These are phyloP conservation scores for Zeugodacus cucurbitae DNA, from an alignment of 1,140 invertebrate species.

Conservation along the genomic window DNA sequence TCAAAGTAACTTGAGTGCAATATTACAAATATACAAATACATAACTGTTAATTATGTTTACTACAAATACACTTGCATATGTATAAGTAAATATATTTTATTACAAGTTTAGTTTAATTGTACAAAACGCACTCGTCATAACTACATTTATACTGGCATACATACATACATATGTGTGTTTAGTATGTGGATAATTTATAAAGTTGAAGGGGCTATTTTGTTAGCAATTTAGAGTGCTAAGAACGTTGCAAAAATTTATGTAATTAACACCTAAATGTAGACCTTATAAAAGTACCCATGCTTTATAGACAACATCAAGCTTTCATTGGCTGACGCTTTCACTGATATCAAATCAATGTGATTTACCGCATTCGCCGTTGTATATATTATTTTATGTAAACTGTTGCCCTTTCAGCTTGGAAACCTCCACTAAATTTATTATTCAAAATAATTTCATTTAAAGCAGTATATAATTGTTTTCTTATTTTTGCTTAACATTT, in stretches of 20 bases:
- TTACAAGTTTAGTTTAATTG: neutral
- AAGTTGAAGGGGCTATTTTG: constrained; percentile 14
- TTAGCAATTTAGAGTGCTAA: neutral
- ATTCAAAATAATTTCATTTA: too few species aligned
- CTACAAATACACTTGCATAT: neutral
- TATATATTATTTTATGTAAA: too few species aligned
- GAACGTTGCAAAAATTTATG: neutral
- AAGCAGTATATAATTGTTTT: too few species aligned
- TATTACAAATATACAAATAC: neutral
- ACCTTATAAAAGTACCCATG: neutral
- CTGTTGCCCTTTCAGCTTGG: neutral
- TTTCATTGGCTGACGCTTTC: too few species aligned
- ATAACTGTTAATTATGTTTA: constrained; percentile 2
- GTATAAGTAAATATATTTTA: neutral
- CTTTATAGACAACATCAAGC: too few species aligned
- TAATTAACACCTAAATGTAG: neutral
- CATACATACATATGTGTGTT: neutral
- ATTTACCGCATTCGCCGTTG: too few species aligned
- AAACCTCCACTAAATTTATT: neutral
- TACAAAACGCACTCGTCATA: neutral
- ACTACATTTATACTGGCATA: neutral
- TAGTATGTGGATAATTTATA: neutral
- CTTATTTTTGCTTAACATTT: too few species aligned
- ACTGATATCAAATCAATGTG: too few species aligned
- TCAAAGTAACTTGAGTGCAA: constrained; percentile 33